These are phyloP conservation scores for Clangula hyemalis DNA, from an alignment of 2,797 vertebrate genomes.

Conservation along the genomic window DNA sequence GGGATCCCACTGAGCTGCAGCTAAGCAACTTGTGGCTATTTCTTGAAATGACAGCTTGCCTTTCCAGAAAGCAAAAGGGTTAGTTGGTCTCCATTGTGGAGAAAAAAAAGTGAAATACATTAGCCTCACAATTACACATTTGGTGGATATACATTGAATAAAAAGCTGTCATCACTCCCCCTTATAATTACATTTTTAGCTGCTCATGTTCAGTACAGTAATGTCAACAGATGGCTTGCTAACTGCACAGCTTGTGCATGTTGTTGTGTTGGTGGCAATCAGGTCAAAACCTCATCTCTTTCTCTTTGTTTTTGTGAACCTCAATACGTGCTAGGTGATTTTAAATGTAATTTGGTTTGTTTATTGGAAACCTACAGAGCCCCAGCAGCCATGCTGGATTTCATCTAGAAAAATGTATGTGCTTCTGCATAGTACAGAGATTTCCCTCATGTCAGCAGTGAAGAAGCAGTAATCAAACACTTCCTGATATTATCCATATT, in stretches of 20 bases:
- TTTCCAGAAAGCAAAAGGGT: neutral
- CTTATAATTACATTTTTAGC: constrained; percentile 33
- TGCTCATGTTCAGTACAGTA: neutral
- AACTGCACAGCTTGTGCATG: neutral
- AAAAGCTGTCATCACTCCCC: neutral
- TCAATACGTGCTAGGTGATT: neutral
- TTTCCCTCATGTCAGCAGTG: neutral
- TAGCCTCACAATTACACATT: neutral
- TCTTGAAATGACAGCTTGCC: neutral
- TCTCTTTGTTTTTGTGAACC: neutral
- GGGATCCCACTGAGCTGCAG: too few species aligned
- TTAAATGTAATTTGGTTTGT: neutral
- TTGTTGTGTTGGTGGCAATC: neutral
- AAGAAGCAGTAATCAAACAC: neutral
- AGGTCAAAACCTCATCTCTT: neutral
- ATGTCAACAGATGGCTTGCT: constrained; percentile 15
- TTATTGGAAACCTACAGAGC: neutral
- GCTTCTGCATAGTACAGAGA: neutral
- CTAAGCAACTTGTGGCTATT: neutral
- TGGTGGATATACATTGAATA: neutral
- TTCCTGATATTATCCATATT: neutral
- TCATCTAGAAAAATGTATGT: neutral
- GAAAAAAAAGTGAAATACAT: neutral
- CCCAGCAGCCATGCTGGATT: neutral
- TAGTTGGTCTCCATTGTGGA: neutral